A percentile compares a stretch with the other conserved stretches of the same genome.
Conservation (phyloP, 2,113 vertebrate species). For the Oryzias woworae region DNA sequence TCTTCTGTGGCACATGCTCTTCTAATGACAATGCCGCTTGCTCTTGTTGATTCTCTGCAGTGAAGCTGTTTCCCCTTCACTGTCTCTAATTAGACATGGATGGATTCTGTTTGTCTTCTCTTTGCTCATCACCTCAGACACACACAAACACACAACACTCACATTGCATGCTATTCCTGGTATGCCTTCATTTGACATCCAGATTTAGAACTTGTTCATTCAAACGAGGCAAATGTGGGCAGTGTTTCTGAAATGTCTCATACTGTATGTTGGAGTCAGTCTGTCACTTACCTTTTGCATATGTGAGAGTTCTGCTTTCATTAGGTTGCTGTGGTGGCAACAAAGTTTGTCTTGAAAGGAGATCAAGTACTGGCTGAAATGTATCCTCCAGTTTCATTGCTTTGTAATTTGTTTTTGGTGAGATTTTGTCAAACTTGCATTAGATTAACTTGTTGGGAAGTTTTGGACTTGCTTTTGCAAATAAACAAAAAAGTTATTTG, state of each 20-base stretch:
- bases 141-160: conserved; percentile 9
- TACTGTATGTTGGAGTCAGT: neutral
- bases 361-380: too few species aligned
- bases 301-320: neutral
- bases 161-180: conserved; percentile 38
- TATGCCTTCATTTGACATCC: conserved; percentile 34
- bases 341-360: neutral
- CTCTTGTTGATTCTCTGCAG: conserved; percentile 24
- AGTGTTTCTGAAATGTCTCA: neutral
- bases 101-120: conserved; percentile 51
- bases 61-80: conserved; percentile 41
- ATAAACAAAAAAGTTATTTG: too few species aligned
- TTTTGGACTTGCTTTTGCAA: too few species aligned
- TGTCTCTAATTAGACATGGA: conserved; percentile 54
- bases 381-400: too few species aligned
- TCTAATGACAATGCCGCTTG: conserved; percentile 25
- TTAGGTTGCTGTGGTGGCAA: neutral
- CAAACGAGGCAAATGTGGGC: conserved; percentile 26
- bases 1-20: conserved; percentile 1
- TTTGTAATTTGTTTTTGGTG: too few species aligned
- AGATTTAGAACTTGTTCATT: conserved; percentile 35
- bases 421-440: too few species aligned
- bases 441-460: too few species aligned
- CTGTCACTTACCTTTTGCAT: neutral
- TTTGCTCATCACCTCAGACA: conserved; percentile 15